Percentiles rank a stretch among this genome's conserved stretches.
phyloP scores from a whole-genome alignment of 1,140 invertebrate species.

The Nasonia vitripennis region DNA sequence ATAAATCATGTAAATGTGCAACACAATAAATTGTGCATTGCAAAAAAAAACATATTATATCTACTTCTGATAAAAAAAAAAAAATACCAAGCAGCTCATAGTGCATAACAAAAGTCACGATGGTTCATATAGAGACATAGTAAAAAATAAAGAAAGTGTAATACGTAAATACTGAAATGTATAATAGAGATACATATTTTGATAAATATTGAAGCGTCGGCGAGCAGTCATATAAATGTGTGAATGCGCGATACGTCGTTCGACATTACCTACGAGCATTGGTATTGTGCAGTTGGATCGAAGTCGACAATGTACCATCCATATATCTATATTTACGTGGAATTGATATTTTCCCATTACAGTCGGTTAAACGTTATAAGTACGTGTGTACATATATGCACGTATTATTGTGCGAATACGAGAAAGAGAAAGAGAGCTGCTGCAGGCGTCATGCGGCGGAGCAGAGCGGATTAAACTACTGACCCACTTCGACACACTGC shows the following conservation, averaged over 20 bases:
- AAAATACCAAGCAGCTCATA: conserved; percentile 34
- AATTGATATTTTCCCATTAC: conserved; percentile 30
- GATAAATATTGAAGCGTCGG: not conserved
- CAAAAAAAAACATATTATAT: not conserved
- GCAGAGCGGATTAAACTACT: conserved; percentile 42
- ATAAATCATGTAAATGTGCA: conserved; percentile 38
- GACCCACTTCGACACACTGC: conserved; percentile 21
- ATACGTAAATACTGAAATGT: not conserved
- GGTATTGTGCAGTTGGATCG: conserved; percentile 74
- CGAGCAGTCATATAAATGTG: not conserved
- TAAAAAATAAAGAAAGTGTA: not conserved
- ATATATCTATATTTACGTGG: not conserved
- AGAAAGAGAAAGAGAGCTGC: not conserved
- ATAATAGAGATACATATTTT: not conserved
- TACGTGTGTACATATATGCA: not conserved
- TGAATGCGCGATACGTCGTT: not conserved
- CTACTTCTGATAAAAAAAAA: conserved; percentile 37
- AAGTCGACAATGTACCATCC: conserved; percentile 51
- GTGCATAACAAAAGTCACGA: not conserved
- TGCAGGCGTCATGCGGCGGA: conserved; percentile 18
- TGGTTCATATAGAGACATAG: not conserved
- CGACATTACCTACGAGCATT: conserved; percentile 56
- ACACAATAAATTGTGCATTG: conserved; percentile 44
- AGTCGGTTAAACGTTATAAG: conserved; percentile 11
- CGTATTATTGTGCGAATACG: not conserved